A percentile compares a stretch with the other conserved stretches of the same genome.
Evolutionary conservation across 1,140 invertebrate species (phyloP).

Genomic region (Bombus confusus): DNA sequence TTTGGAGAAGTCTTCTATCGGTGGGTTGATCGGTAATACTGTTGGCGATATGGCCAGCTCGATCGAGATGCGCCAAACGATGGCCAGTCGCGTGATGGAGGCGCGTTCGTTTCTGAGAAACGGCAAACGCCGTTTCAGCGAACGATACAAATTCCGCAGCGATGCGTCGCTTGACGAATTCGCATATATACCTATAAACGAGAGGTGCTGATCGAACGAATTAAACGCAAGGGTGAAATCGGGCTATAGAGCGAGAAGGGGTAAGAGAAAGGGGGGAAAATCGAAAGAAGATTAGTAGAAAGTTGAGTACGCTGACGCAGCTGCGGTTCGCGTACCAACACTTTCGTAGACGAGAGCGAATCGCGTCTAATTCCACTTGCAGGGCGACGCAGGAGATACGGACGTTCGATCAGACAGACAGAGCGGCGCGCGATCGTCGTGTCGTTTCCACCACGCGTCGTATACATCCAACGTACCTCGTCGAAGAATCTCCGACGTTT

Average conservation of each 20-base stretch:
- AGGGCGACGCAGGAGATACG: not conserved
- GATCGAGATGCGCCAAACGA: slow-evolving; percentile 33
- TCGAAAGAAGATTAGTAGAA: not conserved
- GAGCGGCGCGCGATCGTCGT: not conserved
- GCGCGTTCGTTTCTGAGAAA: slow-evolving; percentile 1
- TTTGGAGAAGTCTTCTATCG: not conserved
- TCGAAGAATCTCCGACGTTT: slow-evolving; percentile 5
- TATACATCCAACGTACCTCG: not conserved
- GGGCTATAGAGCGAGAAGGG: not conserved
- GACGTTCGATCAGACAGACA: not conserved
- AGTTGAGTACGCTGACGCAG: not conserved
- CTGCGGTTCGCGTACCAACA: not conserved
- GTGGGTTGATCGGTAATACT: slow-evolving; percentile 9
- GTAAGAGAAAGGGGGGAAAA: not conserved
- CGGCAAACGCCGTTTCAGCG: slow-evolving; percentile 25
- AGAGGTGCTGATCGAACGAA: not conserved
- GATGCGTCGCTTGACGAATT: slow-evolving; percentile 38
- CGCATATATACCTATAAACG: slow-evolving; percentile 17
- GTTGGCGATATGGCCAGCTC: not conserved
- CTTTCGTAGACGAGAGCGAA: slow-evolving; percentile 40
- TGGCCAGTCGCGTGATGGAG: slow-evolving; percentile 2
- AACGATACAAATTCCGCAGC: slow-evolving; percentile 53
- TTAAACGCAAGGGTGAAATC: slow-evolving; percentile 19
- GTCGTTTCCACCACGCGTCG: not conserved
- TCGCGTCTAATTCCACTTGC: not conserved